phyloP scores from a whole-genome alignment of 1,140 invertebrate species.

The Papilio xuthus region DNA sequence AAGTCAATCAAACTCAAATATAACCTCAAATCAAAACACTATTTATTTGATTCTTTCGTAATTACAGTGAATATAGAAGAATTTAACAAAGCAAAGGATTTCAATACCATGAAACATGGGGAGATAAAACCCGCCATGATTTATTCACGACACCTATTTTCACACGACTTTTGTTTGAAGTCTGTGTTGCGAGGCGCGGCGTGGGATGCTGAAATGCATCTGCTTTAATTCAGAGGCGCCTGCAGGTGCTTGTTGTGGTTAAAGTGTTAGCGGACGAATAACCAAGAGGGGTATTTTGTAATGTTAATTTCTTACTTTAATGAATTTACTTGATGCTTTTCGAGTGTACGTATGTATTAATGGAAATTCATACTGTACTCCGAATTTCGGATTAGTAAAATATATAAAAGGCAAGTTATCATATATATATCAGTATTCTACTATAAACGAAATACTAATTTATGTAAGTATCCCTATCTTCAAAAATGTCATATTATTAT shows the following conservation, averaged over 20 bases:
- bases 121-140: background rate
- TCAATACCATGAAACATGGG: background rate
- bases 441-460: no score
- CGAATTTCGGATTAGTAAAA: background rate
- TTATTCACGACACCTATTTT: conserved; percentile 6
- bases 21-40: background rate
- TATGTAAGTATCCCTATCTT: background rate
- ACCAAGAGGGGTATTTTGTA: background rate
- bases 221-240: conserved; percentile 18
- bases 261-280: background rate
- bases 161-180: conserved; percentile 13
- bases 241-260: conserved; percentile 15
- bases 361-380: background rate
- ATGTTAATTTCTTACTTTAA: background rate
- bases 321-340: background rate
- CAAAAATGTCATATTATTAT: background rate
- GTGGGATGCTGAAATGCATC: conserved; percentile 24
- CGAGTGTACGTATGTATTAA: background rate
- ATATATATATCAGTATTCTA: no score
- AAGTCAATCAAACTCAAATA: background rate
- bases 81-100: background rate
- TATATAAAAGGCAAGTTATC: no score
- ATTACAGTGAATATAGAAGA: no score
- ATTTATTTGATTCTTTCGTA: background rate
- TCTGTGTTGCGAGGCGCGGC: background rate